phyloP scores from a whole-genome alignment of 92 coral and sea anemone species.

The Umimayanthus kanabou region DNA sequence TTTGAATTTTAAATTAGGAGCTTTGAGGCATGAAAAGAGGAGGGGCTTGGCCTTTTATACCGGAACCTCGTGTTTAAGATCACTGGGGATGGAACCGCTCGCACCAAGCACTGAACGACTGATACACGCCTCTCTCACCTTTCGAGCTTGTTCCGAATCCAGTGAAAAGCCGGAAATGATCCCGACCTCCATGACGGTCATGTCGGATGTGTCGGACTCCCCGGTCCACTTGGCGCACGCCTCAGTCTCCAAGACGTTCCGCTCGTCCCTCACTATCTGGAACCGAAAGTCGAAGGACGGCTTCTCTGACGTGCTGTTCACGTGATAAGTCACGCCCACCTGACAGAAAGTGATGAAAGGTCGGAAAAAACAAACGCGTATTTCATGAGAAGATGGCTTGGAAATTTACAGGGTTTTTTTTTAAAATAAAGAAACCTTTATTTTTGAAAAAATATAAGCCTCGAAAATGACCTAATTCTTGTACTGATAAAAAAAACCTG shows the following conservation, averaged over 20 bases:
- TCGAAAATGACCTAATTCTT: too few species aligned
- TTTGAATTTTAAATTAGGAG: too few species aligned
- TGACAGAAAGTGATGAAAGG: background rate
- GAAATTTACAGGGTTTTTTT: too few species aligned
- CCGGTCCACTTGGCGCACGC: slow-evolving; percentile 90
- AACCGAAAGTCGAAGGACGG: slow-evolving; percentile 69
- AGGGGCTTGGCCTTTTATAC: too few species aligned
- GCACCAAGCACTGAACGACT: too few species aligned
- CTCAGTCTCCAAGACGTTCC: slow-evolving; percentile 58
- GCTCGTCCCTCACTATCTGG: slow-evolving; percentile 62
- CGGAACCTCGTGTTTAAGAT: too few species aligned
- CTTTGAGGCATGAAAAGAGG: too few species aligned
- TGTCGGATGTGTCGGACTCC: slow-evolving; percentile 72
- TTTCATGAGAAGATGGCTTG: too few species aligned
- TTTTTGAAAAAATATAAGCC: too few species aligned
- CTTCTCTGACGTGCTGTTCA: slow-evolving; percentile 70
- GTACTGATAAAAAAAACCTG: too few species aligned
- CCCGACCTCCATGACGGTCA: slow-evolving; percentile 95
- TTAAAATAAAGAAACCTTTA: too few species aligned
- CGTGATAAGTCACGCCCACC: slow-evolving; percentile 90
- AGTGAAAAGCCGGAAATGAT: slow-evolving; percentile 78
- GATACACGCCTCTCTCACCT: slow-evolving; percentile 49
- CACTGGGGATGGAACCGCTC: too few species aligned
- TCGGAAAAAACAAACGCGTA: background rate
- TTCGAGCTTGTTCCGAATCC: slow-evolving; percentile 62